Conservation (phyloP, 53 echinoderm and acorn worm species). For the Astropecten irregularis region DNA sequence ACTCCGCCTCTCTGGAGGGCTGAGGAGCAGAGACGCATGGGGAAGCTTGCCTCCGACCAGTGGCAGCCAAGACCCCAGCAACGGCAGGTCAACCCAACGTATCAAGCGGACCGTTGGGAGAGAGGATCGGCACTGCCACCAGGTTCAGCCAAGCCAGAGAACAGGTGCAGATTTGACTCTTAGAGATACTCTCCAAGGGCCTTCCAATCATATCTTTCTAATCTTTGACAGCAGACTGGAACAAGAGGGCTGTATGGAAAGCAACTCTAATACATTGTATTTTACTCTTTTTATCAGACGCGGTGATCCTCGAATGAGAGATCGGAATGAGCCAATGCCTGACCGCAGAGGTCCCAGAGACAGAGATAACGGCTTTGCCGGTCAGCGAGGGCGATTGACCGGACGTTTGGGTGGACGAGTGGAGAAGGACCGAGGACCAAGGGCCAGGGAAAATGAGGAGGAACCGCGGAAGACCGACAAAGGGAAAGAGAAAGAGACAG, state of each 20-base stretch:
- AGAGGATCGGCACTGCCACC: constrained; percentile 62
- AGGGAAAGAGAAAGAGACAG: constrained; percentile 34
- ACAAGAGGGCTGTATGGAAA: no score
- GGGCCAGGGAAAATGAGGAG: constrained; percentile 4
- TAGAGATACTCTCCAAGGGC: no score
- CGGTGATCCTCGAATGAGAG: background rate
- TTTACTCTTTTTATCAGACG: no score
- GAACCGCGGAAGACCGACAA: constrained; percentile 9
- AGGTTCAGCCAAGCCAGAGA: background rate
- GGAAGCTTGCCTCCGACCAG: constrained; percentile 37
- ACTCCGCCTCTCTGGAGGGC: constrained; percentile 93
- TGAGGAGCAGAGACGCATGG: constrained; percentile 67
- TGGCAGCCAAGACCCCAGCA: background rate
- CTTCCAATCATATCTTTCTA: no score
- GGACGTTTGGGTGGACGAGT: background rate
- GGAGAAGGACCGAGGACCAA: constrained; percentile 14
- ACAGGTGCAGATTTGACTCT: background rate
- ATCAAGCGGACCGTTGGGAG: constrained; percentile 71
- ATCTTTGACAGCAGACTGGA: no score
- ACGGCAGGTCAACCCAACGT: background rate
- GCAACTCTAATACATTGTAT: no score
- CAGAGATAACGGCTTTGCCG: background rate
- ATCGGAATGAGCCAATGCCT: background rate
- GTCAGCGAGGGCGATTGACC: background rate
- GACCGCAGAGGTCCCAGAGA: background rate